Conservation (phyloP, 2,888 invertebrate species). For the Eupeodes latifasciatus region DNA sequence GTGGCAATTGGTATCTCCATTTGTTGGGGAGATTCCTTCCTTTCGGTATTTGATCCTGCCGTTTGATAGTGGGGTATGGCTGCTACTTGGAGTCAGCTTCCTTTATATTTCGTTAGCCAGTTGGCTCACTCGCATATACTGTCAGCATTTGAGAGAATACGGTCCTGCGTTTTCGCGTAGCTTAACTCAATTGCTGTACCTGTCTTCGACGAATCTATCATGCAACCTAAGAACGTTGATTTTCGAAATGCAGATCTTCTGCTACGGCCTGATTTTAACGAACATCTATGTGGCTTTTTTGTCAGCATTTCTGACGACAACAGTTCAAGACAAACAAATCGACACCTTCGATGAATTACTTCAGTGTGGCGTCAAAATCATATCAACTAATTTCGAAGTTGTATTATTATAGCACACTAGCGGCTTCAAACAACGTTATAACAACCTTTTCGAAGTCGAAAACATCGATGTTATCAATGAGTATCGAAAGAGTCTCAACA, state of each 20-base stretch:
- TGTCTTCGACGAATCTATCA: conserved; percentile 17
- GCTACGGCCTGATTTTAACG: conserved; percentile 60
- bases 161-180: conserved; percentile 54
- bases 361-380: conserved; percentile 42
- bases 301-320: conserved; percentile 68
- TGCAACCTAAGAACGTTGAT: conserved; percentile 23
- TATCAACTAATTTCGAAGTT: conserved; percentile 45
- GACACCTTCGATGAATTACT: conserved; percentile 48
- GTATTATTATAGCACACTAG: conserved; percentile 20
- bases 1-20: conserved; percentile 48
- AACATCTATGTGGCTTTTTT: conserved; percentile 59
- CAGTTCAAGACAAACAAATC: conserved; percentile 59
- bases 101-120: conserved; percentile 44
- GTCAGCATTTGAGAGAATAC: conserved; percentile 29
- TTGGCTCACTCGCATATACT: background rate
- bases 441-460: conserved; percentile 34
- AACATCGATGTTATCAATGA: conserved; percentile 56
- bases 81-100: conserved; percentile 39
- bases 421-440: conserved; percentile 20
- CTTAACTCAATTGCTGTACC: conserved; percentile 48
- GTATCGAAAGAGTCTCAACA: conserved; percentile 48
- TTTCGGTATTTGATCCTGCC: conserved; percentile 53
- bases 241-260: conserved; percentile 62
- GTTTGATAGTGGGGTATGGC: conserved; percentile 53
- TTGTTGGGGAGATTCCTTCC: conserved; percentile 45